Base-by-base conservation (phyloP, 2,113 vertebrate species). In the Gallinago media region DNA sequence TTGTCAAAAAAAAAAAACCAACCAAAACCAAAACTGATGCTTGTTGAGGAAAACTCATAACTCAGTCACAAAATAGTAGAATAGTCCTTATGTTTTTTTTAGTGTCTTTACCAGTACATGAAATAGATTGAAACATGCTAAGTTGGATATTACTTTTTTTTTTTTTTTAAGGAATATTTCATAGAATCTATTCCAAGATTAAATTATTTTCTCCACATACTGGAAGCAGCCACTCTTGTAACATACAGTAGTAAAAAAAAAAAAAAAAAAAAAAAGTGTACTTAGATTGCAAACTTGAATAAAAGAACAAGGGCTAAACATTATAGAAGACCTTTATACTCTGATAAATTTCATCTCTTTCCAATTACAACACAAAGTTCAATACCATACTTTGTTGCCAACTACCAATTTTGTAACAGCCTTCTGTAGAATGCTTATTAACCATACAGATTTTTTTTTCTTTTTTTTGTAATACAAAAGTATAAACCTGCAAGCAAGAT, bases 381-480 rank as follows among this genome's bases (percentile, higher is more conserved):
- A 79, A 42, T 15, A 61, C 9, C 1, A 0, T 8, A 1, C 40
- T 86, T 61, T 38, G 18, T 66, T 3, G 0, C 22, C 40, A 63
- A 8, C 29, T 81, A 67, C 16, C 1, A 1, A 52, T 17, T 15
- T 83, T 71, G 16, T 52, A 63, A 56, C 32, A 27, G 32, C 10
- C 42, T 87, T 67, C 22, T n/a, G 27, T 3, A 40, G 32, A 83
- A 66, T 31, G 4, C 8, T 44, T 79, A 15, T 55, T 44, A 75
- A 56, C 20, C 26, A 38, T 21, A 25, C 2, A 21, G 19, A 12
- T 29, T 44, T 7, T 25, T 46, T 70, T 46, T 67, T 26, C 32
- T 59, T 72, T 7, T 7, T 80, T 72, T 72, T 7, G 4, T 38
- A n/a, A 34, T 58, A 34, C 34, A 38, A 68, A 73, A 9, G 14